These are phyloP conservation scores for Eremophila alpestris DNA, from an alignment of 2,797 vertebrate genomes.

Conservation along the genomic window DNA sequence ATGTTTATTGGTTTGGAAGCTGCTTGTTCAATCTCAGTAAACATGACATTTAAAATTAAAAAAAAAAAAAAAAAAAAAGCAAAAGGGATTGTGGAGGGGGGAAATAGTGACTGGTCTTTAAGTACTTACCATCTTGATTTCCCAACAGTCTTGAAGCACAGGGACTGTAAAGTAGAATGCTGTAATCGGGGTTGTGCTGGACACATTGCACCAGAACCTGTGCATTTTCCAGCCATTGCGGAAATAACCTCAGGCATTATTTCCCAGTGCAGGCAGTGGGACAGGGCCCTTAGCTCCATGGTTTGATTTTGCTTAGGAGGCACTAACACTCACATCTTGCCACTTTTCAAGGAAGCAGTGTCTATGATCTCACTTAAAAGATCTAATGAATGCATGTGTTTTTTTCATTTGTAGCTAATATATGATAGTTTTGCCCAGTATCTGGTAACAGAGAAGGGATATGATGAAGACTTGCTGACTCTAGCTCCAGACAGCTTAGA, in stretches of 20 bases:
- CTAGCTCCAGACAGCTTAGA: slow-evolving; percentile 88
- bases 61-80: background rate
- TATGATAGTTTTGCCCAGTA: slow-evolving; percentile 93
- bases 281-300: background rate
- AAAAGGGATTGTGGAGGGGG: background rate
- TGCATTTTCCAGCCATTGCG: background rate
- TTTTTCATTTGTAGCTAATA: slow-evolving; percentile 85
- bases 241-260: background rate
- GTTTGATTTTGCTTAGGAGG: background rate
- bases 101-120: background rate
- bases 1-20: background rate
- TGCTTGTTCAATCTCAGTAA: background rate
- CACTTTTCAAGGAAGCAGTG: background rate
- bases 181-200: background rate
- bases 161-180: background rate
- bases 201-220: background rate
- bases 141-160: background rate
- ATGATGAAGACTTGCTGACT: slow-evolving; percentile 87
- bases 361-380: background rate
- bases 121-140: background rate
- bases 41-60: background rate
- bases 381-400: background rate
- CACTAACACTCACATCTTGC: background rate
- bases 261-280: background rate
- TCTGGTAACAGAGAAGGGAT: slow-evolving; percentile 89